phyloP scores from a whole-genome alignment of 2,113 vertebrate species.

The Raja brachyura region DNA sequence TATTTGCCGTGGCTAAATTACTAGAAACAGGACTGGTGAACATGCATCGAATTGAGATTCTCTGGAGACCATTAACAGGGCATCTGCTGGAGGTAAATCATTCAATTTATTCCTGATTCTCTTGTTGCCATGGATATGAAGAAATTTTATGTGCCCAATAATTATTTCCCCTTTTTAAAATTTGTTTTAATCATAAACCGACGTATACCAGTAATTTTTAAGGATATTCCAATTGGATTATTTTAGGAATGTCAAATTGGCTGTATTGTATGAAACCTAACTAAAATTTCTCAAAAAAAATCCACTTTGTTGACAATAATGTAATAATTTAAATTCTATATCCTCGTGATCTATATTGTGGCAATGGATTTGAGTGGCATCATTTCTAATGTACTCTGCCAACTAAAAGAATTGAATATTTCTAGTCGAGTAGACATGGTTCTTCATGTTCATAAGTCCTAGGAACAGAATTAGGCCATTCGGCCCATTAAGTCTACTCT shows the following conservation, averaged over 20 bases:
- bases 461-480: too few species aligned
- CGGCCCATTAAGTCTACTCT: too few species aligned
- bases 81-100: conserved; percentile 87
- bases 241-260: neutral
- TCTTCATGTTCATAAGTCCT: neutral
- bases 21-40: conserved; percentile 95
- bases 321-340: neutral
- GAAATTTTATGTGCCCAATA: too few species aligned
- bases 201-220: neutral
- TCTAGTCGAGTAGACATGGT: neutral
- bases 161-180: too few species aligned
- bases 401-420: neutral
- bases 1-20: conserved; percentile 95
- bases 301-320: neutral
- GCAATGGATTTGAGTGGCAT: neutral
- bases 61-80: conserved; percentile 92
- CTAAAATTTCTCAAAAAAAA: neutral
- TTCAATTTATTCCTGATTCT: neutral
- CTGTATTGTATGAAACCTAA: neutral
- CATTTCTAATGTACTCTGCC: neutral
- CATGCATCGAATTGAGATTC: conserved; percentile 95
- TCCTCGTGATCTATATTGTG: too few species aligned
- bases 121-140: neutral
- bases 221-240: neutral
- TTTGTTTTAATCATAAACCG: neutral